Base-by-base conservation (phyloP, 2,888 invertebrate species). In the Platycnemis pennipes region DNA sequence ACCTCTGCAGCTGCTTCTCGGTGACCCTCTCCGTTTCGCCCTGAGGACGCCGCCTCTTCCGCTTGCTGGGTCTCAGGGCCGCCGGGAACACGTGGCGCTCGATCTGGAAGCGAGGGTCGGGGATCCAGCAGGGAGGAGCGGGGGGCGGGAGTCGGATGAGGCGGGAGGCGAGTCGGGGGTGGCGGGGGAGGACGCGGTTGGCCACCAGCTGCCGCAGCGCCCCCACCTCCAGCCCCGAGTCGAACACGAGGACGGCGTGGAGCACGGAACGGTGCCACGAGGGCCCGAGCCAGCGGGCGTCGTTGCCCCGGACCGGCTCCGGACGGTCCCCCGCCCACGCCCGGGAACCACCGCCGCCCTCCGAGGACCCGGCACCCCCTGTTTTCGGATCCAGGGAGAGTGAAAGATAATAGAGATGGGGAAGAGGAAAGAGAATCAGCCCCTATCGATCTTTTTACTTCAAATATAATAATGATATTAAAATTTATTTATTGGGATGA, bases 211-310 rank as follows among this genome's bases (percentile, higher is more conserved):
- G 96, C 46, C 96, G 96, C 49, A 97, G 96, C 86, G 96, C 96
- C 87, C 96, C 95, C 77, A 97, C 95, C 94, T 96, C 96, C 95
- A 97, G 95, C n/a, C 96, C 96, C 2, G 94, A 96, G 96, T 97
- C 97, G 94, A 97, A 96, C 85, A 97, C 96, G 8, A 97, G 96
- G 42, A 97, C 95, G 63, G 97, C 96, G 95, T 97, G 97, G 44
- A 96, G 96, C n/a, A 97, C 96, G n/a, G 96, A 95, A 77, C 95
- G 95, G 37, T 96, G 96, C 95, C 96, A 96, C 46, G 96, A 95
- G 91, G 96, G 95, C 42, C 96, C 96, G 94, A 97, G 95, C 97
- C 97, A 97, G 94, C 96, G 96, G 37, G 96, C 96, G 95, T 97
- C 97, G 44, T 96, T 96, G 31, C 96, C 96, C 37, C 96, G 95